Base-by-base conservation (phyloP, 2,888 invertebrate species). In the Cheilosia vulpina region DNA sequence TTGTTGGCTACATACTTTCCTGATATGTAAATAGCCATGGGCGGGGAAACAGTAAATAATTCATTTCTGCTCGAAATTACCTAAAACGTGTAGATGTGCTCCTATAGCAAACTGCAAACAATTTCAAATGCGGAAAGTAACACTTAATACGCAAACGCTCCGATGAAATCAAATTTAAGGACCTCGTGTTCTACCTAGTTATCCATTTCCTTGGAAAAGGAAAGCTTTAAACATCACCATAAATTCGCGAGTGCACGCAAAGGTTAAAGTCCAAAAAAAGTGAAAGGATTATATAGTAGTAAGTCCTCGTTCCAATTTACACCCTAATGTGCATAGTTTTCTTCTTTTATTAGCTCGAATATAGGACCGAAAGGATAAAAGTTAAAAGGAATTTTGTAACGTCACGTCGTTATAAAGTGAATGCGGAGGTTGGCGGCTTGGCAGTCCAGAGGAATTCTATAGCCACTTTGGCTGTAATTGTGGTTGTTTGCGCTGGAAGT, bases 261-360 rank as follows among this genome's bases (percentile, higher is more conserved):
- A 72, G 71, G 72, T 72, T 72, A 72, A 15, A 52, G 15, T 38
- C 15, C n/a, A 45, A 27, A 47, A n/a, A 24, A 58, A 50, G 21
- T 17, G 38, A 34, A 53, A 62, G 55, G 50, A 65, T 58, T 57
- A 50, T 19, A 45, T 15, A 45, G n/a, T 19, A 69, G 41, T 2
- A 17, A 58, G 78, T 58, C 63, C 78, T 63, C 65, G 65, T 34
- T 79, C 78, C 58, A 72, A 79, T 79, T 79, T 63, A 43, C 34
- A 43, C 13, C 58, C 17, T 34, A 60, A 79, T 72, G 79, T 72
- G 79, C 79, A 79, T 79, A 79, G 72, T 71, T 79, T 38, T 50
- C 63, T 34, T 52, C 52, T 65, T 79, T 79, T 58, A 79, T 65
- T 63, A 79, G 72, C 58, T 31, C 50, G n/a, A 65, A 21, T 19